Evolutionary conservation across 1,140 invertebrate genomes (phyloP), one percentile per base, ranked within the genome.

Genomic region (Drosophila parabipectinata): DNA sequence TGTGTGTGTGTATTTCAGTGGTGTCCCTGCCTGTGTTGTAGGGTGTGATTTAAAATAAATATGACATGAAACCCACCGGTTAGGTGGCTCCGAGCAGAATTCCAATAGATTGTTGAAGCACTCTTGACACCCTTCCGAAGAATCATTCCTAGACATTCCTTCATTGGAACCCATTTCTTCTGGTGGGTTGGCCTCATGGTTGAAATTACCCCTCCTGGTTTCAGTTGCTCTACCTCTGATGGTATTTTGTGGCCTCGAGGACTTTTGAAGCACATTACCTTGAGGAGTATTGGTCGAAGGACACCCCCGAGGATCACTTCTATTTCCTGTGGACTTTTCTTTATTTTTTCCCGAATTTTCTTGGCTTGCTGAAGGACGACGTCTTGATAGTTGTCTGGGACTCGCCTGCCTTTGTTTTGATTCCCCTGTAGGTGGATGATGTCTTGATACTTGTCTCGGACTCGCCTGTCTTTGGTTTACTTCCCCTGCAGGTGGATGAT

Each of bases 61-160:
- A 1, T 81, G 77, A 87, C 73, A 57, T 39, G 37, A 12, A 77
- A 87, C 82, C 87, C 82, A 84, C 81, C 73, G 81, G 6, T 48
- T 18, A 32, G 10, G 18, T 1, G 21, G 7, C 18, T 47, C 44
- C 15, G 15, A 47, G 9, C 18, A 24, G 18, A 24, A 24, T 44
- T 18, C 14, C 14, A 44, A 8, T 5, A 10, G 41, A 7, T 18
- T 15, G 41, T 44, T 18, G 12, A 3, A 37, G 12, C 12, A 12
- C 0, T 37, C 34, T n/a, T 37, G 34, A n/a, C 34, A n/a, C 3
- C 3, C 4, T 12, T 12, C 10, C 12, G 34, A 2, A 10, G 3
- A 12, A 4, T n/a, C 12, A 37, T n/a, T 37, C 4, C 10, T 12
- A 4, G 10, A 37, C 10, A 37, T 10, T 37, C 3, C 34, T 37